Conservation (phyloP, 1,140 invertebrate species). For the Stenopsyche tienmushanensis region DNA sequence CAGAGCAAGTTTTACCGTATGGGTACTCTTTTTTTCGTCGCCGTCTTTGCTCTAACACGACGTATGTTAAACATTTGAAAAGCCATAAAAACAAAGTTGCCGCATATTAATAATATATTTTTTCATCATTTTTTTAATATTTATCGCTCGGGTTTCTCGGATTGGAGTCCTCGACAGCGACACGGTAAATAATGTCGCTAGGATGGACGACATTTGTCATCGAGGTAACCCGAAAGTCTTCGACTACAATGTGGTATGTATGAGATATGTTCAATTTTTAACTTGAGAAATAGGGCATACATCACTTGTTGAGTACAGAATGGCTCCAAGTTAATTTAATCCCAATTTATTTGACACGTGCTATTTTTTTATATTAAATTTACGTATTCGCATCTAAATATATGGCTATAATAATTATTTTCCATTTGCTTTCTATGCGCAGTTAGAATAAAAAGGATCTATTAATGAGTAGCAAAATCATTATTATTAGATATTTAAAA, state of each 20-base stretch:
- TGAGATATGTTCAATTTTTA: conserved; percentile 23
- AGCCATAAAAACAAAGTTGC: not conserved
- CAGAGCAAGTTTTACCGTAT: too few relatives aligned
- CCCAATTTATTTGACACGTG: too few relatives aligned
- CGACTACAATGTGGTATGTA: conserved; percentile 29
- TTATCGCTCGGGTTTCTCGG: conserved; percentile 11
- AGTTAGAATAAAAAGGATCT: not conserved
- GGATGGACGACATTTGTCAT: conserved; percentile 29
- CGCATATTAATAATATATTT: conserved; percentile 6
- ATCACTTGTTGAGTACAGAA: not conserved
- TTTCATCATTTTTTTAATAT: conserved; percentile 9
- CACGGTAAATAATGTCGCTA: conserved; percentile 28
- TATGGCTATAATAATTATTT: not conserved
- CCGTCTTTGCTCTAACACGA: too few relatives aligned
- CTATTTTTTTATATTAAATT: not conserved
- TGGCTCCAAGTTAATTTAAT: not conserved
- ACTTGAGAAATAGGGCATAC: conserved; percentile 13
- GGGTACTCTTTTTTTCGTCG: too few relatives aligned
- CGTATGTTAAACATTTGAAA: conserved; percentile 5
- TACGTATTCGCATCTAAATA: not conserved
- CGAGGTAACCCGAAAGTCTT: conserved; percentile 16
- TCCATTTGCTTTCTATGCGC: not conserved
- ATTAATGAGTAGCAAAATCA: not conserved
- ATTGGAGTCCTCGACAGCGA: conserved; percentile 3
- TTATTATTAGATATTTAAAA: not conserved